Evolutionary conservation across 2,888 invertebrate genomes (phyloP).

Genomic region (Chrysodeixis includens): DNA sequence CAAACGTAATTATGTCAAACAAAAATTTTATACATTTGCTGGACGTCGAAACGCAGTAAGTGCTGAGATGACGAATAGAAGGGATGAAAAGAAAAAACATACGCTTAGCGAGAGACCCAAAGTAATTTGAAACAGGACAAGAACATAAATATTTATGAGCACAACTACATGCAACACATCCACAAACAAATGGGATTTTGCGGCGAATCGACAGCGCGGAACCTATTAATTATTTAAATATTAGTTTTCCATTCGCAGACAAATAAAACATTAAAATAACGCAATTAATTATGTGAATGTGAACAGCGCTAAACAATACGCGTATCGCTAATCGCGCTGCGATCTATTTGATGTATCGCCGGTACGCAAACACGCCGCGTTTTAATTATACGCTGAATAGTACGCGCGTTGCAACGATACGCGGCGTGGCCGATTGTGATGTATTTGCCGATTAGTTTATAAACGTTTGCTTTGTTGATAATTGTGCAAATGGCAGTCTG

Average conservation of each 20-base stretch:
- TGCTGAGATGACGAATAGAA: slow-evolving; percentile 6
- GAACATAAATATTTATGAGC: neutral
- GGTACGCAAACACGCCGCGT: slow-evolving; percentile 34
- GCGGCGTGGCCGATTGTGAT: slow-evolving; percentile 35
- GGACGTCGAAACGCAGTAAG: neutral
- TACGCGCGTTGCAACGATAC: slow-evolving; percentile 36
- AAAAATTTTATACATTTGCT: neutral
- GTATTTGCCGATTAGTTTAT: slow-evolving; percentile 51
- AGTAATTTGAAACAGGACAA: neutral
- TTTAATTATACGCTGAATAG: slow-evolving; percentile 33
- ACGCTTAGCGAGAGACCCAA: neutral
- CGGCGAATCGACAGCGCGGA: slow-evolving; percentile 3
- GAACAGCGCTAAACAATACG: slow-evolving; percentile 35
- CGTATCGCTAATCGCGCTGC: slow-evolving; percentile 40
- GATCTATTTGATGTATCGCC: slow-evolving; percentile 51
- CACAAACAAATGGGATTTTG: neutral
- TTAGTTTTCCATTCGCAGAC: slow-evolving; percentile 10
- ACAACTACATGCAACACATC: neutral
- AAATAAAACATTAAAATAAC: slow-evolving; percentile 24
- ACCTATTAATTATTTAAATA: slow-evolving; percentile 8
- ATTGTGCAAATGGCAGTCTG: slow-evolving; percentile 36
- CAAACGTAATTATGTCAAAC: too few species aligned
- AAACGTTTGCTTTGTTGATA: slow-evolving; percentile 52
- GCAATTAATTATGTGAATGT: slow-evolving; percentile 41
- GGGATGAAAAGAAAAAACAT: slow-evolving; percentile 5